Base-by-base conservation (phyloP, 2,797 vertebrate genomes). In the Sebastiscus albofasciatus region DNA sequence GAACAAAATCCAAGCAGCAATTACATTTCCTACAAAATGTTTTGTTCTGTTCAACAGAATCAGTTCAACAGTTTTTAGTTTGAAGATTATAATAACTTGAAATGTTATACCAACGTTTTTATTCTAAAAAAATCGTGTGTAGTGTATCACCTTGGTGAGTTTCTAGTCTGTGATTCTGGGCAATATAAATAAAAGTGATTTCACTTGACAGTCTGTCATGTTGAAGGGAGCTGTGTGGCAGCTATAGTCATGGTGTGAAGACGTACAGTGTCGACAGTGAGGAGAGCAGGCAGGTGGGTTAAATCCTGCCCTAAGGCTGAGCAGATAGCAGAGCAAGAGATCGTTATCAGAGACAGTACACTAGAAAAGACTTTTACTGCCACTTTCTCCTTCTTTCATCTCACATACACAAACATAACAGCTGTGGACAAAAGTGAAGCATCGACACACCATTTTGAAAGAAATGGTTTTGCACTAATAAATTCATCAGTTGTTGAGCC, bases 271-370 rank as follows among this genome's bases (percentile, higher is more conserved):
- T 62, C 3, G 16, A 49, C 55, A 66, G 55, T 42, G 16, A 72
- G 67, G 79, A 81, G 71, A 77, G 77, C 75, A 58, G 46, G 73
- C 79, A 86, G 81, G 82, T 69, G 77, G 64, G 82, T 82, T 82
- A 79, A 90, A 90, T 91, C 89, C 78, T 78, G 49, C 67, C 82
- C 82, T 67, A 4, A 67, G 87, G 87, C 84, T 66, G 61, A 64
- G 71, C 49, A 76, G 66, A 83, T 82, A 77, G 71, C 58, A 71
- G 22, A 77, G 61, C 89, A 77, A 84, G 73, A 91, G 90, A 91
- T 92, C 46, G 59, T 75, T 84, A 84, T 92, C 79, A 84, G 39
- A 87, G 83, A 86, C 89, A 85, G 77, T 42, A 59, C 58, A 75
- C 36, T 39, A 76, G 80, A 88, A 79, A 80, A 67, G 56, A 64